Base-by-base conservation (phyloP, 2,113 vertebrate genomes). In the Ophiodon elongatus region DNA sequence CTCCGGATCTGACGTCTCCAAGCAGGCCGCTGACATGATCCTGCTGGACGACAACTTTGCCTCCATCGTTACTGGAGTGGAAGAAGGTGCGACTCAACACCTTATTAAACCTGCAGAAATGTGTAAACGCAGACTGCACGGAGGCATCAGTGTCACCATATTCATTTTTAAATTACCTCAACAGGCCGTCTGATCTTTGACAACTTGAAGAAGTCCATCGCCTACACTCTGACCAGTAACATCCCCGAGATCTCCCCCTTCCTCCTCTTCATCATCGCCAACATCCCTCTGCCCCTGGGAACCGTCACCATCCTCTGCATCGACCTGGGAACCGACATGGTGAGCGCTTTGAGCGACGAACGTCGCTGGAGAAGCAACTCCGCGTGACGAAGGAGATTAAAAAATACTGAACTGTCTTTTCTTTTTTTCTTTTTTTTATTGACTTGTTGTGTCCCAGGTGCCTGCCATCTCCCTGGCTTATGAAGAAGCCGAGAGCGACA, bases 251-350 rank as follows among this genome's bases (percentile, higher is more conserved):
- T 99, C 89, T 97, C 97, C 0, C 97, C 97, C 6, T 98, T 99
- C 94, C 96, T 98, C 25, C 88, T 99, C 78, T 99, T 98, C 92
- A 97, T 99, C 94, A 96, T 97, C 0, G 96, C 96, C 89, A 98
- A 97, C 88, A 98, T 99, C 85, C 97, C 97, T 0, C 95, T 99
- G 47, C 97, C 97, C 0, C 92, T 98, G 93, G 98, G 97, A 79
- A 98, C 97, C 0, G 76, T 99, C 92, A 98, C 98, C 92, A 98
- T 99, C 94, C 96, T 98, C 85, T 99, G 98, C 93, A 99, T 99
- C 0, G 97, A 99, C 91, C 90, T 98, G 94, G 98, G 98, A 94
- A 99, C 98, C 0, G 97, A 99, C 87, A 97, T 99, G 98, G 98
- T 98, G 88, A 93, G 96, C 8, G 19, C 25, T 45, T 56, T 15